phyloP scores from a whole-genome alignment of 2,888 invertebrate species.

The Drosophila siamana region DNA sequence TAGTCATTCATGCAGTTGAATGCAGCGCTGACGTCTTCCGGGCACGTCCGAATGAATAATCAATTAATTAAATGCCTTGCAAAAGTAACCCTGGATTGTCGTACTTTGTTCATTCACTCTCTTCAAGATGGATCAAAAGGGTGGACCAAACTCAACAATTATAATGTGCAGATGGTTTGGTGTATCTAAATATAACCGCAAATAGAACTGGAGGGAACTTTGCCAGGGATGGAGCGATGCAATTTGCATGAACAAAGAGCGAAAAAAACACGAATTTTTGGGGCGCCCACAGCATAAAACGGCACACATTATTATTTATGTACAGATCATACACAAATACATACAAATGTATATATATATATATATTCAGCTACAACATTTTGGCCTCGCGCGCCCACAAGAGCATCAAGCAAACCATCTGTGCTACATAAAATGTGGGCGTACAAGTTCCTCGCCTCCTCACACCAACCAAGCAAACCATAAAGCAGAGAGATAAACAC shows the following conservation, averaged over 20 bases:
- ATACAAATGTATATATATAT: neutral
- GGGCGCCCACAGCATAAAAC: slow-evolving; percentile 45
- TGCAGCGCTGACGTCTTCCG: slow-evolving; percentile 41
- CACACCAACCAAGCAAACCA: slow-evolving; percentile 26
- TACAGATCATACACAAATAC: slow-evolving; percentile 17
- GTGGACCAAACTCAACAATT: slow-evolving; percentile 7
- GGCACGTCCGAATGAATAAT: slow-evolving; percentile 46
- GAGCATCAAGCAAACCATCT: slow-evolving; percentile 50
- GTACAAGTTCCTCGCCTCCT: slow-evolving; percentile 56
- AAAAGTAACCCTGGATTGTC: slow-evolving; percentile 21
- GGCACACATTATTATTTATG: slow-evolving; percentile 8
- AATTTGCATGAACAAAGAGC: slow-evolving; percentile 36
- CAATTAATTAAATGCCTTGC: slow-evolving; percentile 41
- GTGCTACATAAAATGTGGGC: slow-evolving; percentile 65
- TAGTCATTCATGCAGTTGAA: slow-evolving; percentile 45
- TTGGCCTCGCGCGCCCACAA: slow-evolving; percentile 59
- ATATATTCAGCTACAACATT: slow-evolving; percentile 3
- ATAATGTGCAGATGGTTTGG: slow-evolving; percentile 33
- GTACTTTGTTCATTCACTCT: slow-evolving; percentile 21
- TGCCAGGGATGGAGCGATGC: slow-evolving; percentile 10
- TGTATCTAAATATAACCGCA: slow-evolving; percentile 38
- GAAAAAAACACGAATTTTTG: slow-evolving; percentile 13
- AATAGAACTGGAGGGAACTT: slow-evolving; percentile 17
- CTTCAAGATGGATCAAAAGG: slow-evolving; percentile 1
- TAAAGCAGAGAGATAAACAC: slow-evolving; percentile 44